These are phyloP conservation scores for Sterna hirundo DNA, from an alignment of 2,113 vertebrate genomes.

Conservation along the genomic window DNA sequence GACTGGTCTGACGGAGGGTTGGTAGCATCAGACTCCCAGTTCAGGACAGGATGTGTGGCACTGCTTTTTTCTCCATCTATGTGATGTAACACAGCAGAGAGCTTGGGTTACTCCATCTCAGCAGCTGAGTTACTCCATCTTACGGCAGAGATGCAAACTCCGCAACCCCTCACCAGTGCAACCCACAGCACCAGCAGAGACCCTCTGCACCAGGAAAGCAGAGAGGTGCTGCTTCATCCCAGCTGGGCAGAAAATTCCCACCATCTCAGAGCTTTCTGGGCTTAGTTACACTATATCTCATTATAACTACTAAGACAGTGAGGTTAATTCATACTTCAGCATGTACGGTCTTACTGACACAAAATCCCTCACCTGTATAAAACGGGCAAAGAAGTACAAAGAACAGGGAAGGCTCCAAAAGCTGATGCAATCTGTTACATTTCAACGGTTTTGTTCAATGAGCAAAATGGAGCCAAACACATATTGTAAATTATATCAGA, in stretches of 20 bases:
- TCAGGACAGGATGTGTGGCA: background rate
- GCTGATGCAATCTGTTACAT: slow-evolving; percentile 27
- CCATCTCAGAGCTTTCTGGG: background rate
- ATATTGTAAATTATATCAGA: slow-evolving; percentile 56
- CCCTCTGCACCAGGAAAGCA: background rate
- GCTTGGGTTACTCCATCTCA: background rate
- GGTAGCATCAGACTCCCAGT: background rate
- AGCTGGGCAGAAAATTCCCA: background rate
- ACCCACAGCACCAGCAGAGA: background rate
- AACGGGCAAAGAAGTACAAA: background rate
- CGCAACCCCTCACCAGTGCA: background rate
- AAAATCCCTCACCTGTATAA: background rate
- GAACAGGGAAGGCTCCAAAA: slow-evolving; percentile 5
- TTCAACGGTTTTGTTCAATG: slow-evolving; percentile 34
- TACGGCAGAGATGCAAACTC: background rate
- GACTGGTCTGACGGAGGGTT: background rate
- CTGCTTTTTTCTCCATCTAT: background rate
- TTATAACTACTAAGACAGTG: background rate
- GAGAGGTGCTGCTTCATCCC: background rate
- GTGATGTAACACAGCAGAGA: background rate
- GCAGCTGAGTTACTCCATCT: background rate
- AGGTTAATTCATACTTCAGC: background rate
- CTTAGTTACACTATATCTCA: background rate
- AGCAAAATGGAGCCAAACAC: slow-evolving; percentile 44
- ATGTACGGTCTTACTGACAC: background rate